Evolutionary conservation across 2,888 invertebrate genomes (phyloP).

Genomic region (Apodemia zela): DNA sequence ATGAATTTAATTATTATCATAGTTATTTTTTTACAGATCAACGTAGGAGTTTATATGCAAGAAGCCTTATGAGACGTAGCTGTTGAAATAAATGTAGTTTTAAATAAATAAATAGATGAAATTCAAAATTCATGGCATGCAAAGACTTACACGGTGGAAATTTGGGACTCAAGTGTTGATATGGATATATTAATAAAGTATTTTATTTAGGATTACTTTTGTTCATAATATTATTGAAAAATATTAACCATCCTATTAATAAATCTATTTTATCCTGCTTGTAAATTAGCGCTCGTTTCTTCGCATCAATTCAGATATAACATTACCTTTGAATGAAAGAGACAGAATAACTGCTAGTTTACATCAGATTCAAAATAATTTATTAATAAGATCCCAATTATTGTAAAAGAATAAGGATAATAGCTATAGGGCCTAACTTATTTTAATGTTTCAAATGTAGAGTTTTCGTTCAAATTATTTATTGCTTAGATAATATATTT

Average conservation of each 20-base stretch:
- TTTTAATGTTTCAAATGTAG: background rate
- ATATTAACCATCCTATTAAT: background rate
- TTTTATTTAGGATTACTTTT: constrained; percentile 14
- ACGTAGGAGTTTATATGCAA: constrained; percentile 79
- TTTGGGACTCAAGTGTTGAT: constrained; percentile 68
- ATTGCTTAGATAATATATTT: constrained; percentile 10
- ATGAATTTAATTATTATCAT: background rate
- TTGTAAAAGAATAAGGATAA: background rate
- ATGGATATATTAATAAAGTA: constrained; percentile 21
- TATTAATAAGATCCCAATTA: background rate
- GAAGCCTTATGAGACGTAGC: constrained; percentile 78
- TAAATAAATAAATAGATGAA: constrained; percentile 64
- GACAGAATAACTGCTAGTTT: background rate
- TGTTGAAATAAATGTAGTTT: constrained; percentile 69
- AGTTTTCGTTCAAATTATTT: background rate
- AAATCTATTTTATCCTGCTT: background rate
- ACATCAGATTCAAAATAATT: background rate
- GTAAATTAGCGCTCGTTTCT: too few species aligned
- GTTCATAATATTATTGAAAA: background rate
- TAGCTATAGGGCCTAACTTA: background rate
- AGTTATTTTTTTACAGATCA: constrained; percentile 54
- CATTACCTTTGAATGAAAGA: background rate
- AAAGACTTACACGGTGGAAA: constrained; percentile 63
- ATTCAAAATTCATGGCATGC: constrained; percentile 47
- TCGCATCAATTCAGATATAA: too few species aligned